Base-by-base conservation (phyloP, 2,888 invertebrate species). In the Tipula unca region DNA sequence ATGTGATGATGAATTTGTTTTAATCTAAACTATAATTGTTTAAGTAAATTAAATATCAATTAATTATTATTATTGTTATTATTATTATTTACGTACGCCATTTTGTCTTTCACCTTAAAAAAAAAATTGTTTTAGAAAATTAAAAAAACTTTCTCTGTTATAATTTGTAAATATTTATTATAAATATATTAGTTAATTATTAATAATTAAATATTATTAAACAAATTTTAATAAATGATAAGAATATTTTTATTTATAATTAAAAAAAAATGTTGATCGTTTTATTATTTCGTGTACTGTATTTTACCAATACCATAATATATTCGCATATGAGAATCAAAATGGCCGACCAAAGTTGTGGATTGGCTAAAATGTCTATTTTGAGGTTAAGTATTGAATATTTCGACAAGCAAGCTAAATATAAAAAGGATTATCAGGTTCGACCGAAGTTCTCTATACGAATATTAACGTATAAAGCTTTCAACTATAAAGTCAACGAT, bases 1-100 rank as follows among this genome's bases (percentile, higher is more conserved):
- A 83, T 83, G 83, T 83, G 83, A 83, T 84, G 84, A 84, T 84
- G 84, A 84, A 36, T 84, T 84, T 84, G 36, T 84, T 36, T 20
- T 84, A 25, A 84, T 84, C 13, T 84, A 84, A 84, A 84, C 10
- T 69, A n/a, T n/a, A 84, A 84, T 48, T 48, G 3, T 39, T 39
- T 39, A 32, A 32, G 4, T 32, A 32, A 39, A 83, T 83, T 83
- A 83, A 83, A 83, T 83, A 25, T 25, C 69, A 48, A 1, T 48
- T 48, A 48, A 17, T 17, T 48, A 48, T 32, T 32, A 32, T 32
- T 32, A 32, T 32, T 13, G 17, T 48, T 48, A 48, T 48, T 17
- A 48, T 48, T n/a, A 25, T 25, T 69, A 69, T 69, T 48, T 48
- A 48, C 48, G 69, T 20, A 25, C 69, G 69, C 69, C 69, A 69